A percentile compares a stretch with the other conserved stretches of the same genome.
Conservation (phyloP, 2,113 vertebrate species). For the Bombycilla garrulus region DNA sequence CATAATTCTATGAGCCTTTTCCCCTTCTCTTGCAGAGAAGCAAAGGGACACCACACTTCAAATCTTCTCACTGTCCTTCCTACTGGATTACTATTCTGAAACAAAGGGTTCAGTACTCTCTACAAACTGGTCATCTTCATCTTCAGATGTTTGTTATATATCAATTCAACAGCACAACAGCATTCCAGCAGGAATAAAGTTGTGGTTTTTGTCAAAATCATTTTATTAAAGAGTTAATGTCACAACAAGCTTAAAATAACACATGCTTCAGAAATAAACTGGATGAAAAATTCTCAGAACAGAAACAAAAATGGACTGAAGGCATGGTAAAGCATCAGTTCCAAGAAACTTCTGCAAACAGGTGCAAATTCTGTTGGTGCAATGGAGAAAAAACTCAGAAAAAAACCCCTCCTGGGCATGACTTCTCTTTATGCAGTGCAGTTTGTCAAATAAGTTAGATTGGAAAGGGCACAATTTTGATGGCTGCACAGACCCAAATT, state of each 20-base stretch:
- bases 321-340: constrained; percentile 29
- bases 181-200: not conserved
- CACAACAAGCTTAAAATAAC: constrained; percentile 50
- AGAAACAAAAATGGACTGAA: constrained; percentile 4
- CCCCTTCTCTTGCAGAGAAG: not conserved
- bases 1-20: not conserved
- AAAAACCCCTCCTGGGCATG: not conserved
- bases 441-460: constrained; percentile 24
- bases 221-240: constrained; percentile 70
- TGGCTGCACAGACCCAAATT: not conserved
- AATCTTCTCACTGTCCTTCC: not conserved
- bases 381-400: constrained; percentile 6
- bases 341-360: constrained; percentile 3
- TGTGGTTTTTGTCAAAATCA: constrained; percentile 55
- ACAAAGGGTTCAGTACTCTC: not conserved
- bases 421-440: not conserved
- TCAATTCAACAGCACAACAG: not conserved
- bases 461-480: not conserved
- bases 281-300: constrained; percentile 8
- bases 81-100: not conserved
- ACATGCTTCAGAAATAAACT: constrained; percentile 56
- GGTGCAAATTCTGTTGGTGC: constrained; percentile 7
- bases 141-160: not conserved
- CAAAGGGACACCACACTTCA: not conserved
- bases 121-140: not conserved